These are phyloP conservation scores for Propithecus perrieri DNA, from an alignment of 2,797 vertebrate species.

Conservation along the genomic window DNA sequence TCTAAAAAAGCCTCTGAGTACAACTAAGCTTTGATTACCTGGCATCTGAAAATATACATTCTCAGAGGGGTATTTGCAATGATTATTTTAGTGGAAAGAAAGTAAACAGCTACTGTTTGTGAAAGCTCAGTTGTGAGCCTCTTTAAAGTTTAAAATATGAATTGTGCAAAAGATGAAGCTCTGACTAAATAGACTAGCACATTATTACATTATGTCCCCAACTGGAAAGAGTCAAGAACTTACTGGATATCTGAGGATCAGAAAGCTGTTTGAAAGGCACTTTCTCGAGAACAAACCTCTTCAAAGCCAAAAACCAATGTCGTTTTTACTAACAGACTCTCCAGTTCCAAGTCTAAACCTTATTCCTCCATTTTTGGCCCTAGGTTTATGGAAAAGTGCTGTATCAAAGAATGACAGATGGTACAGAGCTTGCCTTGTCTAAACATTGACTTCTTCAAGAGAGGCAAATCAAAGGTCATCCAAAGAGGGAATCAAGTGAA, in stretches of 20 bases:
- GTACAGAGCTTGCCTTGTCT: not conserved
- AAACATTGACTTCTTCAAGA: not conserved
- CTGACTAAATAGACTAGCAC: not conserved
- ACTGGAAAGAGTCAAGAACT: not conserved
- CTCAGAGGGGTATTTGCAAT: conserved; percentile 74
- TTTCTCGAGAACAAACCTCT: conserved; percentile 36
- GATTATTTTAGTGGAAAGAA: conserved; percentile 64
- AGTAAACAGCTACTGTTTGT: conserved; percentile 61
- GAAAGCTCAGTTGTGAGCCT: conserved; percentile 46
- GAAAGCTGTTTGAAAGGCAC: not conserved
- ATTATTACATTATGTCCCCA: not conserved
- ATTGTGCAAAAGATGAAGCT: conserved; percentile 48
- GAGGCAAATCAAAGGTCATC: not conserved
- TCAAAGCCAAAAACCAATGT: conserved; percentile 13
- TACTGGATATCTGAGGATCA: not conserved
- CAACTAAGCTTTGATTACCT: conserved; percentile 81
- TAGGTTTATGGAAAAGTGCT: not conserved
- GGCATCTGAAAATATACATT: conserved; percentile 77
- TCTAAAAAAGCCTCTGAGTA: conserved; percentile 67
- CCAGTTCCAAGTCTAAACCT: not conserved
- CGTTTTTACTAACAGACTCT: not conserved
- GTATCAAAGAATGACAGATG: not conserved
- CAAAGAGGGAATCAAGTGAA: not conserved
- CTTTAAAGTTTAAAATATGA: conserved; percentile 66
- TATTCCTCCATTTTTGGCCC: not conserved